Evolutionary conservation across 2,113 vertebrate genomes (phyloP), one percentile per base, ranked within the genome.

Genomic region (Ascaphus truei): DNA sequence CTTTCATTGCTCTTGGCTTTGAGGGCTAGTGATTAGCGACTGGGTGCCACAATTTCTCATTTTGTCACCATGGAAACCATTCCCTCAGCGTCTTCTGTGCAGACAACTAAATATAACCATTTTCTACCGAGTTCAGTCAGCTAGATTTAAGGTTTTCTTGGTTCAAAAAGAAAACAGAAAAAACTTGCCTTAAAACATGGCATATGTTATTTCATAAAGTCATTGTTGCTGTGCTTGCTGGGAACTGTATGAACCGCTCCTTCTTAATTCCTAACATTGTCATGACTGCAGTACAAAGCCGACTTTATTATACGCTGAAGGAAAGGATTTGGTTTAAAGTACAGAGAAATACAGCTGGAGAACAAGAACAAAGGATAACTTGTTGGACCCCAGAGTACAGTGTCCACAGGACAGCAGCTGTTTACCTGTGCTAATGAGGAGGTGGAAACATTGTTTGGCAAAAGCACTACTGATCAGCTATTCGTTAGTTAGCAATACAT

Each of bases 341-440:
- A 51, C 15, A 48, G 7, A 62, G 59, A n/a, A n/a, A n/a, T n/a
- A 62, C 41, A 37, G 16, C 22, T 41, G n/a, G 59, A 60, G 37
- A 47, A 18, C 26, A 48, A 62, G 45, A 31, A 16, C 20, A 33
- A 43, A 43, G 20, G 18, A 26, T 23, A 31, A 10, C 39, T n/a
- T 29, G 33, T 27, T 62, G 16, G 27, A 62, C 59, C 41, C 59
- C 3, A 22, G 41, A 41, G 45, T 45, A 62, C 59, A 48, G 26
- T 27, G 23, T 27, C 59, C 59, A 62, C 59, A 62, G 48, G 39
- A 23, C 39, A 47, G 30, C 59, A 48, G 48, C 39, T 62, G 59
- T 62, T 62, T 62, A 62, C 45, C 39, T 5, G 48, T 39, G 48
- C 48, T 62, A 47, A 27, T 45, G 31, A 29, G 23, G 18, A 60